Percentiles rank a stretch among this genome's conserved stretches.
Conservation (phyloP, 2,888 invertebrate genomes). For the Aporophyla lueneburgensis region DNA sequence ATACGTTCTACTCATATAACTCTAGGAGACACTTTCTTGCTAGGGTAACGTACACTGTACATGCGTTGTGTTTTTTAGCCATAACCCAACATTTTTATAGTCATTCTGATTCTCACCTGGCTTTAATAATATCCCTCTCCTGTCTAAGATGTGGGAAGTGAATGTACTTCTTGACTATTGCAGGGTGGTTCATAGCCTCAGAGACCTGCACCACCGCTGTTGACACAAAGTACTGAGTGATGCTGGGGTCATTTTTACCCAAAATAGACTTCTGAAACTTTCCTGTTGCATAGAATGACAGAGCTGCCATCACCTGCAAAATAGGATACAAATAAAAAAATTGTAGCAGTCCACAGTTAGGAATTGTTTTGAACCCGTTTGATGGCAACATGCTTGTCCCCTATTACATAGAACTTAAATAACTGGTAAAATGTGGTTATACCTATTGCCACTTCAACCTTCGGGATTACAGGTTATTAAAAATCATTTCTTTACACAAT, state of each 20-base stretch:
- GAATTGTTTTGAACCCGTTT: too few species aligned
- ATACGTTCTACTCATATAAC: too few species aligned
- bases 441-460: neutral
- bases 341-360: too few species aligned
- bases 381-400: neutral
- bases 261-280: constrained; percentile 85
- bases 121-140: constrained; percentile 84
- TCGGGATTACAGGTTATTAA: neutral
- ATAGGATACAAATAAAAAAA: neutral
- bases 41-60: too few species aligned
- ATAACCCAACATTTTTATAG: neutral
- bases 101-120: constrained; percentile 73
- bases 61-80: too few species aligned
- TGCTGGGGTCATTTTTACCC: constrained; percentile 82
- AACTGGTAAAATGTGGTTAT: neutral
- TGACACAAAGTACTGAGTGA: constrained; percentile 85
- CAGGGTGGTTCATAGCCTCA: constrained; percentile 84
- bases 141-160: constrained; percentile 86
- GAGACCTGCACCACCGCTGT: constrained; percentile 85
- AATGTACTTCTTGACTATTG: constrained; percentile 85
- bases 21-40: too few species aligned
- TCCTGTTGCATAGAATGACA: constrained; percentile 86
- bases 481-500: neutral
- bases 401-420: neutral
- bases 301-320: constrained; percentile 83